Base-by-base conservation (phyloP, 1,140 invertebrate genomes). In the Vanessa atalanta region DNA sequence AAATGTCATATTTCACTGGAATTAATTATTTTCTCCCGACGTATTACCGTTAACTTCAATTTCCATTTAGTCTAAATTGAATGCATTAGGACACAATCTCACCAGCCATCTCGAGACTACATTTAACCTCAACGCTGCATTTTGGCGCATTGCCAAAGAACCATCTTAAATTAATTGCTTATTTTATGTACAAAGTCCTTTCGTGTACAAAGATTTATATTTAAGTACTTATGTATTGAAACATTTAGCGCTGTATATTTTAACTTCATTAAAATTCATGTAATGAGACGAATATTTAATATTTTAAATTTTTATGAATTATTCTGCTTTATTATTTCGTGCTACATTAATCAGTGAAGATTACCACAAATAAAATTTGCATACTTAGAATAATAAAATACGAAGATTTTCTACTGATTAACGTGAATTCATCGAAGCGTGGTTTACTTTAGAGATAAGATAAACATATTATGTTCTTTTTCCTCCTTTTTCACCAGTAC, bases 141-240 rank as follows among this genome's bases (percentile, higher is more conserved):
- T 80, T 75, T 83, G 84, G 80, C 84, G 72, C 73, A 79, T 72
- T 79, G 76, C 84, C 79, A 80, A 77, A 57, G 63, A 15, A 57
- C 53, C 73, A 16, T 73, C 57, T 73, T 68, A 65, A 70, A 69
- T 70, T 66, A 66, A 70, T 73, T 73, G 57, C 57, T 43, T 64
- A 64, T 67, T 43, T 68, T 57, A 53, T 53, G 26, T 64, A 67
- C 53, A 60, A 69, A 60, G 11, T 47, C 66, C 51, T 20, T 37
- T 68, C 15, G 37, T 43, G 37, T 65, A 14, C 23, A 26, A n/a
- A 63, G 26, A 20, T 60, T 31, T 61, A 37, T 61, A 61, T 51
- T 1, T 51, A n/a, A 31, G 12, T 61, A 37, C 11, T 6, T 61
- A 37, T 61, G 31, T 61, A 37, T 55, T n/a, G 26, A 61, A 15